Base-by-base conservation (phyloP, 2,888 invertebrate species). In the Heliconius aoede region DNA sequence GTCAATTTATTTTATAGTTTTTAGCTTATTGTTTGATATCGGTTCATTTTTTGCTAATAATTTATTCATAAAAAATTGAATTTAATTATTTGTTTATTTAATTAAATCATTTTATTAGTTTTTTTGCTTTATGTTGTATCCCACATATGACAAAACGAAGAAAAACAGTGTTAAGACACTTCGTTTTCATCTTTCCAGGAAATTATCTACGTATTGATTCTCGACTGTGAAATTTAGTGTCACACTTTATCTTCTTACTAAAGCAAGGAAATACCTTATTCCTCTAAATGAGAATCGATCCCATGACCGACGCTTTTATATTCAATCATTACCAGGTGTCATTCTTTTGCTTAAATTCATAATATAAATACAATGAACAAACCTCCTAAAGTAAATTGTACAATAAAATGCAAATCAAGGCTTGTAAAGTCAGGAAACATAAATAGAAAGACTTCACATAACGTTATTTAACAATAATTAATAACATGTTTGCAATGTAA, bases 361-460 rank as follows among this genome's bases (percentile, higher is more conserved):
- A 55, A 13, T 5, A 40, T 8, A 28, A 55, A 51, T 5, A 18
- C 69, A 79, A 62, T 79, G 76, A 24, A 72, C 26, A 76, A 28
- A 68, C 13, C 72, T 72, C 78, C 60, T 79, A 77, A 79, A 72
- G 74, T n/a, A 65, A 68, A 55, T 67, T 73, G 74, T 61, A 73
- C 73, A 76, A 79, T 77, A 76, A 79, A 79, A 79, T 79, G 78
- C 79, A 79, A 79, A 79, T 78, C 64, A 60, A 76, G 58, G 73
- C 76, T 78, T 79, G 74, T 78, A 68, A 69, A 75, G 77, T 65
- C 77, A 79, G 79, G 79, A 79, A 76, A 78, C 76, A 79, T 78
- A 78, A 79, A 79, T 73, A 72, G 78, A 79, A 78, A 79, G 79
- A 74, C 60, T 72, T 73, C 72, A 73, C 65, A 78, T 72, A 76